phyloP scores from a whole-genome alignment of 1,140 invertebrate species.

The Stegodyphus dumicola region DNA sequence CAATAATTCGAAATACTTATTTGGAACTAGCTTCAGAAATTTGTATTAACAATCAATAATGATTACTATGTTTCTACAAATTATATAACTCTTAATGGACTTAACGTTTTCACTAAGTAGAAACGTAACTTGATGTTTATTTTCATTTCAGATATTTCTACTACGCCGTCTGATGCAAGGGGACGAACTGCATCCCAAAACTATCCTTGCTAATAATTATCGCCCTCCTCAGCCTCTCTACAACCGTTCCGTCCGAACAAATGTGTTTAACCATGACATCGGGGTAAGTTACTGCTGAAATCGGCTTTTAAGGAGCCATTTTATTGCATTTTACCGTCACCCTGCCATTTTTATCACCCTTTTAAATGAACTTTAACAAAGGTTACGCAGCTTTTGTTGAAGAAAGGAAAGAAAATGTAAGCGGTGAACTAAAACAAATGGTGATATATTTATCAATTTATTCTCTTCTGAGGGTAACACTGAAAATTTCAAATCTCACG shows the following conservation, averaged over 20 bases:
- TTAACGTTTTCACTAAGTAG: too few relatives aligned
- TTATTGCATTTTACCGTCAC: not conserved
- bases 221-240: constrained; percentile 89
- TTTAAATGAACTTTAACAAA: not conserved
- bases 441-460: too few relatives aligned
- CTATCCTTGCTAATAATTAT: constrained; percentile 92
- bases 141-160: constrained; percentile 79
- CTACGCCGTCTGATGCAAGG: constrained; percentile 88
- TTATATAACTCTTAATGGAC: too few relatives aligned
- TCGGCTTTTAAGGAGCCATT: not conserved
- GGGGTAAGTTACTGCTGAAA: constrained; percentile 72
- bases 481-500: too few relatives aligned
- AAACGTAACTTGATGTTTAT: not conserved
- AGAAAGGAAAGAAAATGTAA: too few relatives aligned
- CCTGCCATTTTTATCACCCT: constrained; percentile 15
- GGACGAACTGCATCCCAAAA: constrained; percentile 82
- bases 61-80: too few relatives aligned
- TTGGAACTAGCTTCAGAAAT: too few relatives aligned
- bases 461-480: too few relatives aligned
- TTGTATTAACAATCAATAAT: too few relatives aligned
- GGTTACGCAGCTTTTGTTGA: too few relatives aligned
- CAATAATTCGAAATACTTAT: too few relatives aligned
- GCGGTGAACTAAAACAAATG: too few relatives aligned
- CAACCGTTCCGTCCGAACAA: constrained; percentile 92
- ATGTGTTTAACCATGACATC: constrained; percentile 91